Evolutionary conservation across 1,140 invertebrate species (phyloP).

Genomic region (Drosophila sp.): DNA sequence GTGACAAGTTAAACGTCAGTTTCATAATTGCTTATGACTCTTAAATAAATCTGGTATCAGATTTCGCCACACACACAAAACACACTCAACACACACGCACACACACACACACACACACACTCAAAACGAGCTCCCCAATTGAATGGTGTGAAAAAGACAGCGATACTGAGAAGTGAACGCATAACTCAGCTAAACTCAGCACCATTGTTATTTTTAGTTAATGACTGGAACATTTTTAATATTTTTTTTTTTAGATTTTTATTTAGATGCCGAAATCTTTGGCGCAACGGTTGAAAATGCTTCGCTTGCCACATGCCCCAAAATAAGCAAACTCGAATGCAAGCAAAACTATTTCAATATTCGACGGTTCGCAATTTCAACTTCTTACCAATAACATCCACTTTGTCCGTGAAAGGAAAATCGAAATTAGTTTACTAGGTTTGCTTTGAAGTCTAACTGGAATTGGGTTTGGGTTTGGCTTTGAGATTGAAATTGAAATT

Average conservation of each 20-base stretch:
- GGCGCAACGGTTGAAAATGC: constrained; percentile 26
- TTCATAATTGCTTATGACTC: constrained; percentile 71
- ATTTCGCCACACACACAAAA: constrained; percentile 60
- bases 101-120: constrained; percentile 27
- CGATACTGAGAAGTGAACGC: constrained; percentile 33
- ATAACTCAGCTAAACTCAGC: constrained; percentile 41
- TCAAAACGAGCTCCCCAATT: constrained; percentile 17
- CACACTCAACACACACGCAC: constrained; percentile 24
- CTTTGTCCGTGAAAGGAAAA: constrained; percentile 8
- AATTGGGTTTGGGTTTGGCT: neutral
- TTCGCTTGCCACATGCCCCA: constrained; percentile 43
- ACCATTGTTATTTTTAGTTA: constrained; percentile 51
- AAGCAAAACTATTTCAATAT: constrained; percentile 34
- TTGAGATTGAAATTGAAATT: neutral
- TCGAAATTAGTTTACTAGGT: neutral
- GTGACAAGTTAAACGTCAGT: constrained; percentile 74
- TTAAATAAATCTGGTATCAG: constrained; percentile 71
- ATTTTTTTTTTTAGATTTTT: constrained; percentile 30
- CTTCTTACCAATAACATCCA: neutral
- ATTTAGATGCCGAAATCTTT: constrained; percentile 45
- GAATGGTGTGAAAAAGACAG: constrained; percentile 50
- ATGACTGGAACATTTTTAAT: constrained; percentile 40
- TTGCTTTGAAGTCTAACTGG: neutral
- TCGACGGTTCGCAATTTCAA: constrained; percentile 25
- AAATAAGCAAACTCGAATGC: constrained; percentile 6